Base-by-base conservation (phyloP, 2,797 vertebrate species). In the Argya squamiceps region DNA sequence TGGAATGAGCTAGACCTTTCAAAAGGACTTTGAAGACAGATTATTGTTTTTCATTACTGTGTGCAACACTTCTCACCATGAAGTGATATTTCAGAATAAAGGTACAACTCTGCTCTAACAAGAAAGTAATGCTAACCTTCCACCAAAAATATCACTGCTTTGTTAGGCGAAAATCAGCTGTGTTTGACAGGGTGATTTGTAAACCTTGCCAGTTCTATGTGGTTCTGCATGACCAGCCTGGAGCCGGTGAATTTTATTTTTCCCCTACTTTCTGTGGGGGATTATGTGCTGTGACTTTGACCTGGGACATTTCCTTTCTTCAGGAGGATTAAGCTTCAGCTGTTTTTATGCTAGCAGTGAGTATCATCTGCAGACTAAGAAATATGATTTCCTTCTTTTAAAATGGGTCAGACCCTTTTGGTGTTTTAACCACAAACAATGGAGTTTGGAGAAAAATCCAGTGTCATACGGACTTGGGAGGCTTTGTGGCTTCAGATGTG, bases 341-440 rank as follows among this genome's bases (percentile, higher is more conserved):
- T 95, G 88, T 82, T 92, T 82, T 75, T 80, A 73, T 68, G 30
- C 43, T 26, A 84, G 64, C 55, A 87, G 52, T 32, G 52, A 60
- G 32, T 85, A 79, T 60, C 67, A 20, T 84, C 58, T 94, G 58
- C 73, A 96, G 76, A 58, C 82, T 44, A 87, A 90, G 84, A 93
- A 94, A 91, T 93, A 93, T 32, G 8, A 89, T 95, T 94, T 92
- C 82, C 91, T 93, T 91, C 75, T 93, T 94, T 85, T 92, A 92
- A 96, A 95, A 89, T 84, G 88, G 86, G 84, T 95, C 80, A 78
- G 67, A 78, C 86, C 88, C 84, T 93, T 92, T 86, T 92, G 82
- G 62, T 56, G 95, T 96, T 96, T 97, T 60, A 96, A 94, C 85
- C 82, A 93, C 83, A 84, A 92, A 93, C 68, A 93, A 96, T 92